phyloP scores from a whole-genome alignment of 2,888 invertebrate species.

The Eurytoma californica region DNA sequence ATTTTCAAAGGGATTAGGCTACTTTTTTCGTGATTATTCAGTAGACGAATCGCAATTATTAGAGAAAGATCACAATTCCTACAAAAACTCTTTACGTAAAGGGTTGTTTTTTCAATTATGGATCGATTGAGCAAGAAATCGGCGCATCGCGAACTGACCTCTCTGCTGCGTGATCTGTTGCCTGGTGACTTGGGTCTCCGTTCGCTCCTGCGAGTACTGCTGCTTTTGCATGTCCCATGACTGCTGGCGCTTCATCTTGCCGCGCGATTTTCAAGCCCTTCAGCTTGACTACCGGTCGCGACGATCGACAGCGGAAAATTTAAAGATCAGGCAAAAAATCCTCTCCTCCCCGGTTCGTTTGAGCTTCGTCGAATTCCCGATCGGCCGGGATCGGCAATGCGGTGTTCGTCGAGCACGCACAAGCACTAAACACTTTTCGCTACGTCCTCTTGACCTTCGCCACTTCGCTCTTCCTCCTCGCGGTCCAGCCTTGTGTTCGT shows the following conservation, averaged over 20 bases:
- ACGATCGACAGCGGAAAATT: constrained; percentile 9
- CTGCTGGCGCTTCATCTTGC: constrained; percentile 86
- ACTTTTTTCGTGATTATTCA: neutral
- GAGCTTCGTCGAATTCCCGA: constrained; percentile 14
- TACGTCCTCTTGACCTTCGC: constrained; percentile 47
- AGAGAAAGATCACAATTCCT: too few species aligned
- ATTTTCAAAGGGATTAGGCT: neutral
- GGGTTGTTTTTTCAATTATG: too few species aligned
- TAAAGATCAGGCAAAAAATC: constrained; percentile 6
- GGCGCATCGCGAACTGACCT: constrained; percentile 77
- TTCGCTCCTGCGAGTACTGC: constrained; percentile 79
- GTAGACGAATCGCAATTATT: too few species aligned
- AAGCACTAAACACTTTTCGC: constrained; percentile 54
- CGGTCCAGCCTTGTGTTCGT: constrained; percentile 33
- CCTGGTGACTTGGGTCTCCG: constrained; percentile 87
- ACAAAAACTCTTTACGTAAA: too few species aligned
- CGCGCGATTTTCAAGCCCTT: constrained; percentile 27
- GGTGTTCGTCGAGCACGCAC: constrained; percentile 43
- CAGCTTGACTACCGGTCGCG: constrained; percentile 33
- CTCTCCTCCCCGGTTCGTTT: constrained; percentile 19
- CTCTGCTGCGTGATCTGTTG: constrained; percentile 86
- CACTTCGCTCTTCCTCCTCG: constrained; percentile 38
- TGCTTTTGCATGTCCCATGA: constrained; percentile 78
- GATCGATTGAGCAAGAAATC: neutral
- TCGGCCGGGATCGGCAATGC: neutral